Base-by-base conservation (phyloP, 2,888 invertebrate genomes). In the Cheilosia variabilis region DNA sequence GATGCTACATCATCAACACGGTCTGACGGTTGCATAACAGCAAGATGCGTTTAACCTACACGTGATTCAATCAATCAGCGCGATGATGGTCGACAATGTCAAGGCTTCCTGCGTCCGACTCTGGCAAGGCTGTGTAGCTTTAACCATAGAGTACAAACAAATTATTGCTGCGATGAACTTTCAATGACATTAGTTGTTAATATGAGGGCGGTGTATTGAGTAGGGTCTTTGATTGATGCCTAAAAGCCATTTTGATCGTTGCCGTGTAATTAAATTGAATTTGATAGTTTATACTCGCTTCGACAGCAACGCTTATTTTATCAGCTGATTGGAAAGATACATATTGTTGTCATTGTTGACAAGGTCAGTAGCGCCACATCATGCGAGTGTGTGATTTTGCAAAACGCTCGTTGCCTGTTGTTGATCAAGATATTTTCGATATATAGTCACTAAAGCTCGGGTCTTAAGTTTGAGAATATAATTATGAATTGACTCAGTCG, bases 1-100 rank as follows among this genome's bases (percentile, higher is more conserved):
- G 9, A 9, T 41, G 55, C 55, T 43, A 60, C 52, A 72, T 17
- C 72, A 34, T 37, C 47, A 22, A 43, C 60, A 71, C 17, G 27
- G 27, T 5, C 4, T 27, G 22, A 6, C 13, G 15, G 10, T 63
- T 71, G 62, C 62, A 43, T 62, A 72, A 72, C 43, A 22, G 31
- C 31, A 69, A 71, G 58, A 71, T 58, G 71, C 71, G 58, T 71
- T 71, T 50, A 71, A 60, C 15, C 24, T 31, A 57, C 45, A 57
- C 68, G 55, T 50, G 15, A 27, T 34, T 43, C 45, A 34, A 69
- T 69, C 57, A 69, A 69, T 69, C 68, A 55, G 53, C 43, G 6
- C 34, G 37, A 22, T 50, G n/a, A 47, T 50, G 37, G 50, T 58
- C 50, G 60, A 19, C 72, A 72, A 72, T 72, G 72, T 62, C 72